Evolutionary conservation across 2,113 vertebrate species (phyloP), one percentile per base, ranked within the genome.

Genomic region (Callionymus lyra): DNA sequence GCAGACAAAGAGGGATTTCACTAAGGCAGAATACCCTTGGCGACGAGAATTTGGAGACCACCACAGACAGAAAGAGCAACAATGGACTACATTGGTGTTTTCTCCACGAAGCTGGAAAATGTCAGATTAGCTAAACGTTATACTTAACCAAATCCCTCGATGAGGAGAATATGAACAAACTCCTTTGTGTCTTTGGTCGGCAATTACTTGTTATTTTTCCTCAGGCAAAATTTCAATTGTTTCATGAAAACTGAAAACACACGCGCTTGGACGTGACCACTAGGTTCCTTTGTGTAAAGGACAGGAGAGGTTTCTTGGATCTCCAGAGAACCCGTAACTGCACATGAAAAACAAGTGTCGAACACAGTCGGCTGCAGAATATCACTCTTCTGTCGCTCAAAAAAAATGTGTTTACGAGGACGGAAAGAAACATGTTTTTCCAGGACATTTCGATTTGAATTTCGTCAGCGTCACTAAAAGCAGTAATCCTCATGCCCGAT

Each of bases 1-100:
- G 44, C 68, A 74, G 54, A 74, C 79, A 78, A 80, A 80, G 57
- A 53, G 31, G 64, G 76, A 73, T 78, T 59, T 77, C 58, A 68
- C 59, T 63, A 49, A 43, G 54, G 51, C 55, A 70, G 59, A 50
- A 65, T 52, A 56, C 43, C 65, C 63, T 59, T 18, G 14, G 38
- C 16, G 47, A 67, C 68, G 38, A 53, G 61, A 46, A 34, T 10
- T 35, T 41, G 49, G 51, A 64, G 56, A 47, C 65, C 46, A 17
- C 50, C 35, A 12, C 8, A 53, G 49, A 56, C 42, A 52, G 34
- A 45, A 14, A 51, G n/a, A 47, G 59, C 61, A 59, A 63, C 59
- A 63, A 70, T 53, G 57, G 33, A 2, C 40, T 12, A 18, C 37
- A 6, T 36, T 53, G 33, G 49, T 58, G 18, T 59, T 61, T 48